Percentiles rank a stretch among this genome's conserved stretches.
These are phyloP conservation scores for Brachyptera risi DNA, from an alignment of 2,888 invertebrate species.

Conservation along the genomic window DNA sequence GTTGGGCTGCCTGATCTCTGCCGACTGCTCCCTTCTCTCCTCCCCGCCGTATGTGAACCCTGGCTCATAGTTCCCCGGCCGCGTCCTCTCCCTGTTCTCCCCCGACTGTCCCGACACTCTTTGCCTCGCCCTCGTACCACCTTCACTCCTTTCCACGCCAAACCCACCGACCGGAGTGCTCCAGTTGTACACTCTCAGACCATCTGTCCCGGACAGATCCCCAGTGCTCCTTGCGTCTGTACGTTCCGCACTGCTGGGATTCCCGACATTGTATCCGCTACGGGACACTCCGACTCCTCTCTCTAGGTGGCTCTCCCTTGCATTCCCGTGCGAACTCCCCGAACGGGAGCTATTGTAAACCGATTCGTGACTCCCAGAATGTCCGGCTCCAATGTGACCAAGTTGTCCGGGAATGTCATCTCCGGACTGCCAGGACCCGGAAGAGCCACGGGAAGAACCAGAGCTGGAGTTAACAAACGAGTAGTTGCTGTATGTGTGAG, in stretches of 20 bases:
- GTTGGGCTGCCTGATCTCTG: background rate
- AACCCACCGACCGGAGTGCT: conserved; percentile 6
- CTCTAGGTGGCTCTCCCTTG: background rate
- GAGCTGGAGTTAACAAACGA: conserved; percentile 5
- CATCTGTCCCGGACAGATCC: background rate
- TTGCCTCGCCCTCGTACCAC: too few species aligned
- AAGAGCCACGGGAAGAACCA: background rate
- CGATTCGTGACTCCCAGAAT: background rate
- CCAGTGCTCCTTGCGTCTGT: too few species aligned
- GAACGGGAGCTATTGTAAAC: background rate
- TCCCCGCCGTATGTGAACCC: background rate
- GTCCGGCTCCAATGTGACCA: background rate
- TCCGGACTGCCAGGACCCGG: conserved; percentile 8
- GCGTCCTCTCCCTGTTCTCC: conserved; percentile 8
- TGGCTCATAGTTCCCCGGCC: conserved; percentile 1
- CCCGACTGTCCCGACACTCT: too few species aligned
- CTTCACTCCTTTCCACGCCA: conserved; percentile 24
- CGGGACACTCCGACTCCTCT: background rate
- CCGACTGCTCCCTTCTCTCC: background rate
- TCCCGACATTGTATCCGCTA: conserved; percentile 16
- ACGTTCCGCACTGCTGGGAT: conserved; percentile 7
- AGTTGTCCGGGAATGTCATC: background rate
- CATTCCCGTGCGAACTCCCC: background rate
- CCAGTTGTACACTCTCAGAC: background rate
- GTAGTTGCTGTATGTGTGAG: background rate